A percentile compares a stretch with the other conserved stretches of the same genome.
These are phyloP conservation scores for Mactra quadrangularis DNA, from an alignment of 1,140 invertebrate genomes.

Conservation along the genomic window DNA sequence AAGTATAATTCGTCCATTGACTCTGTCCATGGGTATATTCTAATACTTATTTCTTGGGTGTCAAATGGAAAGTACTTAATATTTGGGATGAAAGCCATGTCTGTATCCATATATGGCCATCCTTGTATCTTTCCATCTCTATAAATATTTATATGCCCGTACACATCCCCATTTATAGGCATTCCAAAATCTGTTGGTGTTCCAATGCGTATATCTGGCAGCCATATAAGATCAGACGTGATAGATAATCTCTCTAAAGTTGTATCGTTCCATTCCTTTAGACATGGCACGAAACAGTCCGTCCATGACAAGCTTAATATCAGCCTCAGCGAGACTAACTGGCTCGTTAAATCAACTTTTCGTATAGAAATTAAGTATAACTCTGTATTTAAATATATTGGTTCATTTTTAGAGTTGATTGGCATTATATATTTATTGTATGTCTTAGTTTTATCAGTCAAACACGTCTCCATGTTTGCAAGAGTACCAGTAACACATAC, in stretches of 20 bases:
- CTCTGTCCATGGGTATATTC: neutral
- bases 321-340: neutral
- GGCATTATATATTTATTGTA: neutral
- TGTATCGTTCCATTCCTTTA: neutral
- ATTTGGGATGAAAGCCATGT: neutral
- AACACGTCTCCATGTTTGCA: too few relatives aligned
- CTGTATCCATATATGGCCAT: neutral
- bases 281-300: neutral
- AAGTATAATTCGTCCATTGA: neutral
- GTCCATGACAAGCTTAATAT: neutral
- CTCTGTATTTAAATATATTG: neutral
- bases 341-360: neutral
- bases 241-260: neutral
- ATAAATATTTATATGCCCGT: neutral
- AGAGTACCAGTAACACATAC: too few relatives aligned
- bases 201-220: neutral
- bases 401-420: neutral
- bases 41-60: neutral
- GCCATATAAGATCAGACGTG: neutral
- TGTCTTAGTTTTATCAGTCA: neutral
- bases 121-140: neutral
- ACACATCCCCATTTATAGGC: neutral
- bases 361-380: neutral
- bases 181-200: neutral
- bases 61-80: conserved; percentile 3